Evolutionary conservation across 2,113 vertebrate genomes (phyloP).

Genomic region (Malaclemys terrapin): DNA sequence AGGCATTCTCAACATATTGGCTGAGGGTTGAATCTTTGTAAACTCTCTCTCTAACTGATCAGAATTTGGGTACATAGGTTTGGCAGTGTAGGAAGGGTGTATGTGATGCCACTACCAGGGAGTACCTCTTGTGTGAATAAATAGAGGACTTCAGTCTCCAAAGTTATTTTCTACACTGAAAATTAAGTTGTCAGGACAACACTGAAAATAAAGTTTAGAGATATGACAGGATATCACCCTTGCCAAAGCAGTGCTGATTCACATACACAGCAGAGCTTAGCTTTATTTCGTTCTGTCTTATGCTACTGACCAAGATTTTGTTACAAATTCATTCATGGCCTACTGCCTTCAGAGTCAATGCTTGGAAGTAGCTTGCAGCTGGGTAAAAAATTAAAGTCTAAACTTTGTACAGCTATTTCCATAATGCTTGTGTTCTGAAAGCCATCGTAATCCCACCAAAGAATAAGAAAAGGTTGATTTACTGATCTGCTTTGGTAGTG

Average conservation of each 20-base stretch:
- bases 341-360: not conserved
- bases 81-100: not conserved
- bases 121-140: not conserved
- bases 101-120: not conserved
- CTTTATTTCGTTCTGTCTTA: not conserved
- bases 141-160: not conserved
- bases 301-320: not conserved
- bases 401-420: not conserved
- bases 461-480: not conserved
- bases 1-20: not conserved
- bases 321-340: not conserved
- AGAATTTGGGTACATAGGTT: not conserved
- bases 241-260: not conserved
- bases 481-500: not conserved
- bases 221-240: not conserved
- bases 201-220: not conserved
- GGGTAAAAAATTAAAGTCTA: not conserved
- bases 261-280: not conserved
- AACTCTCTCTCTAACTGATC: not conserved
- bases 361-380: not conserved
- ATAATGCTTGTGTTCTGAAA: not conserved
- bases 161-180: not conserved
- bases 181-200: not conserved
- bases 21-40: not conserved
- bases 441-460: not conserved